Base-by-base conservation (phyloP, 2,797 vertebrate species). In the Sebastes steindachneri region DNA sequence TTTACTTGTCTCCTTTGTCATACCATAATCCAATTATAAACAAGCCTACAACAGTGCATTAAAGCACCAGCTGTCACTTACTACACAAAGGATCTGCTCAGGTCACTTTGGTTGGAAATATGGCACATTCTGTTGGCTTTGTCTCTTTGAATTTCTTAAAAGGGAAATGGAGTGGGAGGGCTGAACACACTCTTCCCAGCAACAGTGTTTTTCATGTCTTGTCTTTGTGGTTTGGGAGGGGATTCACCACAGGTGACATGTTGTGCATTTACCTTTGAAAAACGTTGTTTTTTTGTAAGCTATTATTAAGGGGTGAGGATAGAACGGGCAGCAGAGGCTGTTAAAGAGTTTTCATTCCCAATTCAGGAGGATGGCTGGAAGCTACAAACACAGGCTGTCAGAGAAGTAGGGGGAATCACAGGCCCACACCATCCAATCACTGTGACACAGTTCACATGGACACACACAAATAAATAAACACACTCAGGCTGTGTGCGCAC, bases 321-420 rank as follows among this genome's bases (percentile, higher is more conserved):
- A 64, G 53, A 73, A 28, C 25, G 66, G 60, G 74, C 62, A 69
- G 57, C 59, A 68, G 45, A 74, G 31, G 45, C 31, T 76, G 31
- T 80, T 81, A 41, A 48, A 53, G 85, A 76, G 89, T 89, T 87
- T 73, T 88, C 76, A 88, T 85, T 73, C 60, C 74, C 37, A 73
- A 23, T 86, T 82, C 67, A 74, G 70, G 64, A 80, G 70, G 66
- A 82, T 69, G 48, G 21, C 73, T 64, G 68, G 70, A 37, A 82
- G 68, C 68, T 75, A 81, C 59, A 89, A 83, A 80, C 67, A 77
- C 68, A 88, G 62, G n/a, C 74, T 81, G 68, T 88, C 78, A 89
- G 81, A 78, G 55, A 79, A 67, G 21, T 67, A 68, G 6, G 69
- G 72, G 68, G 35, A 74, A 82, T 86, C 83, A 84, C 29, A 84